phyloP scores from a whole-genome alignment of 2,797 vertebrate species.

The Acanthornis magna region DNA sequence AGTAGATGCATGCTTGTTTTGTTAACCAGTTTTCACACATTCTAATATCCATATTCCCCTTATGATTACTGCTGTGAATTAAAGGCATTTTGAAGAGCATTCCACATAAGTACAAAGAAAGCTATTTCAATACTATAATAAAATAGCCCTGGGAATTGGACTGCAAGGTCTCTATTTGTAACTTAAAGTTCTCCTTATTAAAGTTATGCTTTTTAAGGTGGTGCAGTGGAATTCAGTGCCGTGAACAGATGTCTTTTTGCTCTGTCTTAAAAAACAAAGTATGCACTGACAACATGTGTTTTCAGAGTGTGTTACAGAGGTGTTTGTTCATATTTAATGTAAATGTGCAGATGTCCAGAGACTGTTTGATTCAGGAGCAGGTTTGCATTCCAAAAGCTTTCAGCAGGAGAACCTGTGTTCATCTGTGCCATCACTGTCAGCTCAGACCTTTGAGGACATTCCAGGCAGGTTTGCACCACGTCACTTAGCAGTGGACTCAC shows the following conservation, averaged over 20 bases:
- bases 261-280: background rate
- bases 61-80: background rate
- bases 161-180: background rate
- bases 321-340: background rate
- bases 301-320: background rate
- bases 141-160: background rate
- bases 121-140: background rate
- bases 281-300: background rate
- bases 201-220: background rate
- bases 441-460: background rate
- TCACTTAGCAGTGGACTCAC: background rate
- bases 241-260: background rate
- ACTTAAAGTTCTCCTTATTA: background rate
- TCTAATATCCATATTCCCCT: background rate
- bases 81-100: background rate
- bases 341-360: background rate
- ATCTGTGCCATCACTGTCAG: background rate
- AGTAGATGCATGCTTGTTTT: constrained; percentile 7
- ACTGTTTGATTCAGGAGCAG: background rate
- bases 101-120: background rate
- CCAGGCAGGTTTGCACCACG: background rate
- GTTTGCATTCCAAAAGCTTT: background rate
- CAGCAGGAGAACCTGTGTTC: background rate
- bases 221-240: background rate
- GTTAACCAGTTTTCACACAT: constrained; percentile 5